Base-by-base conservation (phyloP, 2,113 vertebrate species). In the Lophius piscatorius region DNA sequence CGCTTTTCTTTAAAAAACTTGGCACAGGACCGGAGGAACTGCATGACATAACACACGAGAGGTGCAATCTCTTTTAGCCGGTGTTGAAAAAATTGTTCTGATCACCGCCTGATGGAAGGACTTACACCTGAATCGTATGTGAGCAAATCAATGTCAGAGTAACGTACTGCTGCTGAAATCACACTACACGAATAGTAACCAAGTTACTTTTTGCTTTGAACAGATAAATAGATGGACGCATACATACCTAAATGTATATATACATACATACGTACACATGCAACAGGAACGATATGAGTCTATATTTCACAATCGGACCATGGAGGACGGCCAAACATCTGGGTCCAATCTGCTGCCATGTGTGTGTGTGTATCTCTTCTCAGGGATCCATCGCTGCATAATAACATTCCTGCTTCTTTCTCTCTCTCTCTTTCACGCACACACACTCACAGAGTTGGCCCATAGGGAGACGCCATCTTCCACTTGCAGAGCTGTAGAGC, bases 381-480 rank as follows among this genome's bases (percentile, higher is more conserved):
- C 70, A 57, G 64, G n/a, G n/a, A 78, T 78, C 58, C 51, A 71
- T 80, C 9, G 39, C 86, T 76, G 71, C 61, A 48, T 49, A 72
- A 76, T 59, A 83, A 74, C 63, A 72, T 83, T 81, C 63, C 48
- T 68, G 39, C 16, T 57, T 67, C 58, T 57, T 58, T 55, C 63
- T 42, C 60, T 59, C 22, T 17, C 52, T 14, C 48, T 14, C 48
- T 24, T 29, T 28, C 45, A 36, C 57, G 39, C 50, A 48, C 61
- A 38, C 39, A 5, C 24, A 26, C 60, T 12, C 41, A 54, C 62
- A 18, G 44, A 52, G 66, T 24, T 28, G 14, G 79, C 70, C 84
- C 65, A 21, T 9, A 12, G 85, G 83, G 88, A 90, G 80, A 86
- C 80, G 81, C 83, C 85, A 87, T 89, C 88, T 87, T 89, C 86